Percentiles rank a stretch among this genome's conserved stretches.
Conservation (phyloP, 2,888 invertebrate genomes). For the Ecliptopera silaceata region DNA sequence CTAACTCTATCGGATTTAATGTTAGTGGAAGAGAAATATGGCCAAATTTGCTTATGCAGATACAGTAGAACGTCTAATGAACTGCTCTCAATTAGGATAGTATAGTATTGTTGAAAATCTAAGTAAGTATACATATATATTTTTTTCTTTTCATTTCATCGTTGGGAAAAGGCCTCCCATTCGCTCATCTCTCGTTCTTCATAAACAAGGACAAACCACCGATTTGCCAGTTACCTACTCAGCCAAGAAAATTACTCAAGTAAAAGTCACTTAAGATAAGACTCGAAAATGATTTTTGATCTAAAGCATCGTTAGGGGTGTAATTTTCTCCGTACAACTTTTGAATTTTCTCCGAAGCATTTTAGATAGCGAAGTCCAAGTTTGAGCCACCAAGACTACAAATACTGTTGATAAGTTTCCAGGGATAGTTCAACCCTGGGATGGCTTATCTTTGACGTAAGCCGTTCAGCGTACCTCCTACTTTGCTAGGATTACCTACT, state of each 20-base stretch:
- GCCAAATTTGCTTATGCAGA: too few species aligned
- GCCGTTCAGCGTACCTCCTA: conserved; percentile 10
- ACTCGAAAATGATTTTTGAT: not conserved
- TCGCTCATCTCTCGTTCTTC: too few species aligned
- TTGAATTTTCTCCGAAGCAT: conserved; percentile 4
- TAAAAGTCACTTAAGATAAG: not conserved
- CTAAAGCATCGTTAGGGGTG: not conserved
- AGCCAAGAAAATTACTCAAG: too few species aligned
- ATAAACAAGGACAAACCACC: too few species aligned
- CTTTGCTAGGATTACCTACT: conserved; percentile 11
- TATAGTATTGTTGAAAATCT: too few species aligned
- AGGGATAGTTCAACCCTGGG: conserved; percentile 12
- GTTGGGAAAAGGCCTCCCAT: too few species aligned
- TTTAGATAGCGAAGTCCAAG: conserved; percentile 11
- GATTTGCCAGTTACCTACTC: too few species aligned
- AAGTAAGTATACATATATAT: too few species aligned
- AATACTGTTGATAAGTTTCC: conserved; percentile 18
- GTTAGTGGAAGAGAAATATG: too few species aligned
- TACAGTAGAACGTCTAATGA: too few species aligned
- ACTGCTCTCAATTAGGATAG: too few species aligned
- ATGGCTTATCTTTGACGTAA: conserved; percentile 23
- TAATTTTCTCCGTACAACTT: not conserved
- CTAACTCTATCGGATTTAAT: not conserved
- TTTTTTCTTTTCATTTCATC: too few species aligned
- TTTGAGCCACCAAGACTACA: conserved; percentile 9